A percentile compares a stretch with the other conserved stretches of the same genome.
Conservation (phyloP, 2,113 vertebrate species). For the Andinoacara biseriatus region DNA sequence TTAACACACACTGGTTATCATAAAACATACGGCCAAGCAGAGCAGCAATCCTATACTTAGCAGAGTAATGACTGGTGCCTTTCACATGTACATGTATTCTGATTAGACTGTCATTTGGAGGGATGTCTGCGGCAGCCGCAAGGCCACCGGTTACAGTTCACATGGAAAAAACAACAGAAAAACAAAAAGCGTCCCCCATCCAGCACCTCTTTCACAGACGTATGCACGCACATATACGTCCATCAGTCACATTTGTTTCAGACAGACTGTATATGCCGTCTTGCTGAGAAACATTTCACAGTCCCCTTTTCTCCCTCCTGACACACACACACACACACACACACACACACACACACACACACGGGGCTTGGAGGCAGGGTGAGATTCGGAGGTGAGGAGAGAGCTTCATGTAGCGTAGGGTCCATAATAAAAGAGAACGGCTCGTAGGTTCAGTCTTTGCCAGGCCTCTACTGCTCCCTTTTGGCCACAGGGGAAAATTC, state of each 20-base stretch:
- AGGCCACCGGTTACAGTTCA: conserved; percentile 60
- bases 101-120: conserved; percentile 79
- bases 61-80: conserved; percentile 75
- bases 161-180: conserved; percentile 68
- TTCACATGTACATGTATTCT: conserved; percentile 74
- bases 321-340: background rate
- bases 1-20: conserved; percentile 68
- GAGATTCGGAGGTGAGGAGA: conserved; percentile 20
- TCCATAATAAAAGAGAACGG: background rate
- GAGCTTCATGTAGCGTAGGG: conserved; percentile 9
- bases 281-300: conserved; percentile 72
- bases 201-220: conserved; percentile 10
- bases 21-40: conserved; percentile 63
- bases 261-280: conserved; percentile 43
- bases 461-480: conserved; percentile 74
- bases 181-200: conserved; percentile 14
- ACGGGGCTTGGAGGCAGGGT: conserved; percentile 2
- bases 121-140: conserved; percentile 63
- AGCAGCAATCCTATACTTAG: conserved; percentile 76
- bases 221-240: conserved; percentile 29
- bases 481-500: conserved; percentile 51
- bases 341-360: background rate
- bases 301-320: conserved; percentile 21
- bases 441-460: conserved; percentile 29
- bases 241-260: conserved; percentile 53